Evolutionary conservation across 2,888 invertebrate genomes (phyloP), one percentile per base, ranked within the genome.

Genomic region (Pandemis corylana): DNA sequence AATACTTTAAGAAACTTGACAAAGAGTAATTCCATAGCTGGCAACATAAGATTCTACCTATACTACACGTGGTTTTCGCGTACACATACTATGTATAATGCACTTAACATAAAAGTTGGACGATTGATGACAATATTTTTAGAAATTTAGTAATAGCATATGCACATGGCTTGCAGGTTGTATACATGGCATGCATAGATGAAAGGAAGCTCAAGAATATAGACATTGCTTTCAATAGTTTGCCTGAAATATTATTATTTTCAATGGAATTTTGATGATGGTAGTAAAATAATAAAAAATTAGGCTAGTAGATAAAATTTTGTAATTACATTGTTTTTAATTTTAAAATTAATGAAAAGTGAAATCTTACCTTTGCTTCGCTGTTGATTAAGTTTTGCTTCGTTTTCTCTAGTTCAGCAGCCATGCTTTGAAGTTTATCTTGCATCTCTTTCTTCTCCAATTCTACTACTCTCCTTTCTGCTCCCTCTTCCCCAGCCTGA

Each of bases 401-500:
- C 76, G 95, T 95, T 87, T 96, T 96, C 84, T 96, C 96, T 77
- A 97, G 87, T 81, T 96, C 96, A 3, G 95, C 95, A 79, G 96
- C 96, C 82, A 96, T 90, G 79, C 95, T 95, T 79, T 95, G 92
- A 13, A 97, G 94, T 87, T 95, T 95, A 78, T 97, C 96, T 77
- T 95, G 94, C 79, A 96, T 91, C 79, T 95, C 95, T 82, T 96
- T 96, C 80, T 96, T 96, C 78, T 97, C 96, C 67, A 95, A 95
- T 65, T 97, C 96, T 0, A 97, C 96, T 80, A 97, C 95, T 81
- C 97, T 95, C 79, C 97, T 95, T 85, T 98, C 98, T 5, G 96
- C 95, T 41, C 97, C 97, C 88, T 98, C 97, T 83, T 97, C 98
- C 56, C 97, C 98, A 49, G 97, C 97, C 89, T 97, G 98, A 75